These are phyloP conservation scores for Periophthalmus magnuspinnatus DNA, from an alignment of 2,797 vertebrate species.

Conservation along the genomic window DNA sequence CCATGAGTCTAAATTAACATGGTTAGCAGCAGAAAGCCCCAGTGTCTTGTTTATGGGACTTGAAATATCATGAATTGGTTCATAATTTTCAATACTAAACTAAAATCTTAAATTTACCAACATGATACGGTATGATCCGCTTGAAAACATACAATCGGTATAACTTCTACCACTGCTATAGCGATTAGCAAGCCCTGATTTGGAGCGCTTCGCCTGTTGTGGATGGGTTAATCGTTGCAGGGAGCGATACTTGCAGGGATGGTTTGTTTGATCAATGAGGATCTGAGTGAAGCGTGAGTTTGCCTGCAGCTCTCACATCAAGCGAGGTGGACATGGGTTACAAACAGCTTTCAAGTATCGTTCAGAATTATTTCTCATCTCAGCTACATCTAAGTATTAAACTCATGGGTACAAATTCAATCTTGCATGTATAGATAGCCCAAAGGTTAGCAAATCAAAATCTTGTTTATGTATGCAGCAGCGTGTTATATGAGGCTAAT, in stretches of 20 bases:
- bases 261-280: constrained; percentile 62
- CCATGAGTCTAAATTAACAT: not conserved
- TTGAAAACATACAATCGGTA: not conserved
- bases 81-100: not conserved
- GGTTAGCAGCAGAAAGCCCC: not conserved
- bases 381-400: constrained; percentile 11
- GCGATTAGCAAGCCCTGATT: constrained; percentile 19
- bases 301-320: constrained; percentile 64
- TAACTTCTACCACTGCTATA: not conserved
- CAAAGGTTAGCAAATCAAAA: not conserved
- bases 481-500: not conserved
- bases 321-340: constrained; percentile 53
- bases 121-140: not conserved
- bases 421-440: not conserved
- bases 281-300: constrained; percentile 59
- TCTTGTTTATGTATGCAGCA: not conserved
- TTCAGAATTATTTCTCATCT: constrained; percentile 61
- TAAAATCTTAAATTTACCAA: not conserved
- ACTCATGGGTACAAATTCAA: not conserved
- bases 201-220: constrained; percentile 10
- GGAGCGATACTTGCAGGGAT: constrained; percentile 40
- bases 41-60: not conserved
- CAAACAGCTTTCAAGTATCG: constrained; percentile 52
- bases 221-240: constrained; percentile 29
- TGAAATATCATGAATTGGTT: not conserved